Percentiles rank a stretch among this genome's conserved stretches.
These are phyloP conservation scores for Zhuqinia jingwanae DNA, from an alignment of 2,888 invertebrate genomes.

Conservation along the genomic window DNA sequence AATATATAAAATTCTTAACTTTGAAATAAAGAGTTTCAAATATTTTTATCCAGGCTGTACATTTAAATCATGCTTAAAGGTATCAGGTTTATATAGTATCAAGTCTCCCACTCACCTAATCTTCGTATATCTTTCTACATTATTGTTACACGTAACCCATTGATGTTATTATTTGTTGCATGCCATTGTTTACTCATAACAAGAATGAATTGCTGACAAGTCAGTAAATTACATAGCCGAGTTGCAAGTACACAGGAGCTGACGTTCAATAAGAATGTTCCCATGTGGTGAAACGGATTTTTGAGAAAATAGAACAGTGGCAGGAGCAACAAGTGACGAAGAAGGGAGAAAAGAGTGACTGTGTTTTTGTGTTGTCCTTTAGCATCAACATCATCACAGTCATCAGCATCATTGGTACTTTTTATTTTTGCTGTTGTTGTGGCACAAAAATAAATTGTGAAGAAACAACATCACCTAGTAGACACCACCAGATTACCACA, in stretches of 20 bases:
- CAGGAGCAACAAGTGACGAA: conserved; percentile 20
- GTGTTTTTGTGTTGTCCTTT: not conserved
- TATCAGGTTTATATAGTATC: too few species aligned
- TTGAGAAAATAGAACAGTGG: conserved; percentile 51
- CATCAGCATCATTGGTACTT: not conserved
- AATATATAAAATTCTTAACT: too few species aligned
- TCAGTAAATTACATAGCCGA: not conserved
- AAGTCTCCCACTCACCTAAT: not conserved
- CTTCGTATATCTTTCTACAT: not conserved
- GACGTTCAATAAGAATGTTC: conserved; percentile 41
- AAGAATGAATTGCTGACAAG: not conserved
- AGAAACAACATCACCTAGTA: not conserved
- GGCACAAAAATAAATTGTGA: not conserved
- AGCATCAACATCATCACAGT: not conserved
- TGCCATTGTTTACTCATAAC: not conserved
- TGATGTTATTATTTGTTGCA: not conserved
- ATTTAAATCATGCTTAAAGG: too few species aligned
- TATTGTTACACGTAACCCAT: not conserved
- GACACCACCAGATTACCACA: not conserved
- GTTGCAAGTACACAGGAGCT: not conserved
- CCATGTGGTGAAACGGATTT: conserved; percentile 48
- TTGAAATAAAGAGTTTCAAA: too few species aligned
- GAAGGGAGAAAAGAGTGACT: conserved; percentile 3
- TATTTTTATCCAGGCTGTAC: too few species aligned
- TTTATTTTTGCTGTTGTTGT: not conserved